phyloP scores from a whole-genome alignment of 1,140 invertebrate genomes.

The Medauroidea extradentata region DNA sequence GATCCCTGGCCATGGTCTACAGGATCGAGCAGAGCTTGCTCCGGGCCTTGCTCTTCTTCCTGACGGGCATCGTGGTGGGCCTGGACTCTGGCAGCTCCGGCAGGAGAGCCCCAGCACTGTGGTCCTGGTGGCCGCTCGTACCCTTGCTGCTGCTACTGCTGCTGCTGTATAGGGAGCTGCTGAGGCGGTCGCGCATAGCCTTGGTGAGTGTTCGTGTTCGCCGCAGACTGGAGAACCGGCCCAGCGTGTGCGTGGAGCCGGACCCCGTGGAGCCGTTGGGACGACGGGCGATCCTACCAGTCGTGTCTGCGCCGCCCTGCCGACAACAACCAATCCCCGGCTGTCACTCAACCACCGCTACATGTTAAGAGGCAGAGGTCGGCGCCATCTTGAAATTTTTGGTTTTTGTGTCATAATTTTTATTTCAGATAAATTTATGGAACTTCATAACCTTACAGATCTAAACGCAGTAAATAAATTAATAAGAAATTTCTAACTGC shows the following conservation, averaged over 20 bases:
- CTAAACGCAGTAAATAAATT: too few species aligned
- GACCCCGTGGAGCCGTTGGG: not conserved
- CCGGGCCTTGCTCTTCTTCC: slow-evolving; percentile 1
- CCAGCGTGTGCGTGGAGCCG: not conserved
- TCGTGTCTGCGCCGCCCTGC: not conserved
- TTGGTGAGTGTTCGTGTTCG: not conserved
- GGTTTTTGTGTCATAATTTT: too few species aligned
- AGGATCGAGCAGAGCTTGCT: slow-evolving; percentile 8
- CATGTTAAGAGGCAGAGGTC: too few species aligned
- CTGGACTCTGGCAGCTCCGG: not conserved
- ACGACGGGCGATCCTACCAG: not conserved
- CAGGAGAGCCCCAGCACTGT: not conserved
- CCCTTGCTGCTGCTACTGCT: not conserved
- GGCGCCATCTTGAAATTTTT: too few species aligned
- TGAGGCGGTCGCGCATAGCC: slow-evolving; percentile 7
- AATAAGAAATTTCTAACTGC: too few species aligned
- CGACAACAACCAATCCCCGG: too few species aligned
- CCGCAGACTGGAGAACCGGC: slow-evolving; percentile 2
- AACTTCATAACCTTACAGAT: too few species aligned
- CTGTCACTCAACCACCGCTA: too few species aligned
- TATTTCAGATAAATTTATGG: too few species aligned
- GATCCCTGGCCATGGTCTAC: not conserved
- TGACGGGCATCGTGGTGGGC: not conserved
- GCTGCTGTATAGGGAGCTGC: not conserved
- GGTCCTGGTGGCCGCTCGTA: not conserved